Evolutionary conservation across 2,113 vertebrate species (phyloP).

Genomic region (Oxygymnocypris stewartii): DNA sequence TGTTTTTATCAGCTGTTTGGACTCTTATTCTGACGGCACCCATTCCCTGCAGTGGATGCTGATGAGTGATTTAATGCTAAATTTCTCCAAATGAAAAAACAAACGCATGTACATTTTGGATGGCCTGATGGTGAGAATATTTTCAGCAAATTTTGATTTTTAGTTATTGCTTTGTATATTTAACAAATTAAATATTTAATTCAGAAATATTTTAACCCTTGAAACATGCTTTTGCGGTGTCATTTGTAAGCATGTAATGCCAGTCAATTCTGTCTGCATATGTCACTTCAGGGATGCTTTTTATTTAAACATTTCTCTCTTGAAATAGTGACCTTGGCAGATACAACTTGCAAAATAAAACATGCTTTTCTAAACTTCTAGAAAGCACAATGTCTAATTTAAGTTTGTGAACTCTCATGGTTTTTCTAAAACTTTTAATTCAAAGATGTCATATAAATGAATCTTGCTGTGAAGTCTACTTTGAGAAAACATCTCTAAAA

Average conservation of each 20-base stretch:
- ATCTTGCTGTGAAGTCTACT: background rate
- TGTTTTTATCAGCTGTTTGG: too few relatives aligned
- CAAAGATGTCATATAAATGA: background rate
- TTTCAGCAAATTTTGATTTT: background rate
- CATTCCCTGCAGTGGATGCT: background rate
- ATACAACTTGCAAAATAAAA: background rate
- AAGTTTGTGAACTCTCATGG: background rate
- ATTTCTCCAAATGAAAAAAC: background rate
- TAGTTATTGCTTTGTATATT: background rate
- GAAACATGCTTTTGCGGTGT: background rate
- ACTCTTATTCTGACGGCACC: background rate
- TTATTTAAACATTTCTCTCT: background rate
- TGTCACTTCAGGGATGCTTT: background rate
- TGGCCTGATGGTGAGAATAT: background rate
- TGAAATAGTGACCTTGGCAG: constrained; percentile 24
- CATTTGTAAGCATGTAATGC: background rate
- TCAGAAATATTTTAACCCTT: background rate
- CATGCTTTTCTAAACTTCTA: background rate
- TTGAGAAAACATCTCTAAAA: background rate
- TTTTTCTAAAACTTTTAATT: background rate
- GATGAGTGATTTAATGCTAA: background rate
- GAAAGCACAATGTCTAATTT: background rate
- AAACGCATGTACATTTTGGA: background rate
- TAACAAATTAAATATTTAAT: background rate
- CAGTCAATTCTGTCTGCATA: background rate